Percentiles rank a stretch among this genome's conserved stretches.
These are phyloP conservation scores for Phylloscopus collybita DNA, from an alignment of 2,797 vertebrate genomes.

Conservation along the genomic window DNA sequence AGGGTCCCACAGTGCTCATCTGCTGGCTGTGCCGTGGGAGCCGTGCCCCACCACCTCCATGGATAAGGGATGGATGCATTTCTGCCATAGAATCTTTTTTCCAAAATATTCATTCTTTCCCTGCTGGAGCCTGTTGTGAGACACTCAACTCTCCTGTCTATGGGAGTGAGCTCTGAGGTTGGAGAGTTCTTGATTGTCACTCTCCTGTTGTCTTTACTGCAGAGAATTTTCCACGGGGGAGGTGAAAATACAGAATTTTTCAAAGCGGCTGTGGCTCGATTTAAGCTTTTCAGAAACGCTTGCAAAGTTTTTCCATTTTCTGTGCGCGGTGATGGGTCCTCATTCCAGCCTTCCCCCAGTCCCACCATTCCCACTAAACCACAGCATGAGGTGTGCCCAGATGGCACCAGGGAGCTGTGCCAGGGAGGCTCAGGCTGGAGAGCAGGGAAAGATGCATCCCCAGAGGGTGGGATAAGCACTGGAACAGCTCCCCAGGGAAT, in stretches of 20 bases:
- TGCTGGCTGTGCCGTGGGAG: rapidly evolving
- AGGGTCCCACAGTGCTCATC: rapidly evolving
- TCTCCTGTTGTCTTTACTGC: background rate
- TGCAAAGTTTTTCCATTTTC: background rate
- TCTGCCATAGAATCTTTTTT: background rate
- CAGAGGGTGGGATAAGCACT: background rate
- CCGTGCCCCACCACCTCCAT: rapidly evolving
- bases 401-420: background rate
- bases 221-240: background rate
- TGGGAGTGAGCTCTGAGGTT: background rate
- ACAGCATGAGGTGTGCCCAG: background rate
- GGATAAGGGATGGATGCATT: background rate
- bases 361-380: background rate
- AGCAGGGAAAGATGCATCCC: background rate
- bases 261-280: background rate
- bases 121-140: background rate
- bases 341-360: background rate
- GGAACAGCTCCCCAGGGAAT: background rate
- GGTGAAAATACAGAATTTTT: background rate
- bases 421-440: background rate
- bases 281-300: background rate
- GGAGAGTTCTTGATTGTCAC: background rate
- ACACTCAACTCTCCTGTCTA: rapidly evolving
- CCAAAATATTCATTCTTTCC: background rate
- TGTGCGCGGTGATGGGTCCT: background rate